Evolutionary conservation across 1,140 invertebrate species (phyloP).

Genomic region (Aphis craccivora): DNA sequence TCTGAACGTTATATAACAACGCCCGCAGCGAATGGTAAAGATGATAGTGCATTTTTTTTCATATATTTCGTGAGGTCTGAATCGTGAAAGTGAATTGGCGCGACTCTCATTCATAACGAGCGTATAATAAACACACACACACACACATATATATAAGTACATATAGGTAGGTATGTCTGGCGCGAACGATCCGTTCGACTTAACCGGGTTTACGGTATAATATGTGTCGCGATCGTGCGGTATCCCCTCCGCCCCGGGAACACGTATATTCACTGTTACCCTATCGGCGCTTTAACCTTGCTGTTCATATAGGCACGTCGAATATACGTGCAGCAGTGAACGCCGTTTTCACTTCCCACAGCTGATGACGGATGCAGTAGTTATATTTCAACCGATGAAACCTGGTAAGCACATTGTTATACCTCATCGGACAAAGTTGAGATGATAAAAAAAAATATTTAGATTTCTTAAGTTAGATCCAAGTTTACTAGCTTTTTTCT

Average conservation of each 20-base stretch:
- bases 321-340: not conserved
- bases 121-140: not conserved
- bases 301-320: not conserved
- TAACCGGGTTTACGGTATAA: not conserved
- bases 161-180: not conserved
- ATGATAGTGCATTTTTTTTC: not conserved
- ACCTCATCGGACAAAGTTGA: no score
- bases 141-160: not conserved
- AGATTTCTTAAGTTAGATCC: not conserved
- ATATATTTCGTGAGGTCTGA: not conserved
- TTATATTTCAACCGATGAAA: not conserved
- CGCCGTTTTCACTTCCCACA: constrained; percentile 18
- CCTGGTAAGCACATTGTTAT: not conserved
- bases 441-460: not conserved
- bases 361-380: not conserved
- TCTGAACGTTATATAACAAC: not conserved
- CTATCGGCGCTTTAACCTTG: constrained; percentile 26
- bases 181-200: not conserved
- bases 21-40: not conserved
- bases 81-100: constrained; percentile 50
- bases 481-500: not conserved
- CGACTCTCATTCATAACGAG: constrained; percentile 42
- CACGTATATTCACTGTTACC: not conserved
- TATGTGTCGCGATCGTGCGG: not conserved
- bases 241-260: not conserved